Conservation (phyloP, 2,113 vertebrate species). For the Heteronetta atricapilla region DNA sequence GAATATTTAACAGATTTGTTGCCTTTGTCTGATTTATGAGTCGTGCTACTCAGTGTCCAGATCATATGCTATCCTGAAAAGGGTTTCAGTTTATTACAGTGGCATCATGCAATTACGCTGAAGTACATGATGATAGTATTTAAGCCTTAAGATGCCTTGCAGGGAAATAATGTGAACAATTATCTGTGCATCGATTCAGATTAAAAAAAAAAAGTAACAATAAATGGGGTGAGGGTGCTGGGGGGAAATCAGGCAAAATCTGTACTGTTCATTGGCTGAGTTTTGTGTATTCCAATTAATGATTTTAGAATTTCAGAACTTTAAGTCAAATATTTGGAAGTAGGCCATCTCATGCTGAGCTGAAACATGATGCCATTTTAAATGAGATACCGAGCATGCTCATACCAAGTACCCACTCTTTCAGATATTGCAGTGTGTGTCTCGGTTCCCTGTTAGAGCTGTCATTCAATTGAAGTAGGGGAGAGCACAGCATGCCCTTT, state of each 20-base stretch:
- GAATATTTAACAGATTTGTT: not conserved
- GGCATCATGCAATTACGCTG: not conserved
- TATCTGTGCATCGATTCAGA: conserved; percentile 1
- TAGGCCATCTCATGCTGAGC: conserved; percentile 75
- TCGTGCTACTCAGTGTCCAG: not conserved
- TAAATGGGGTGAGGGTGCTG: not conserved
- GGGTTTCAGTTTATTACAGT: conserved; percentile 3
- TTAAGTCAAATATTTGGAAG: no score
- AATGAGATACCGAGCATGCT: conserved; percentile 78
- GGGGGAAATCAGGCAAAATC: not conserved
- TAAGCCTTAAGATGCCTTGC: conserved; percentile 31
- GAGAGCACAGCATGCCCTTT: conserved; percentile 47
- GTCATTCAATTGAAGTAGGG: conserved; percentile 23
- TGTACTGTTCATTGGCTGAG: not conserved
- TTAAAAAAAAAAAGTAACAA: not conserved
- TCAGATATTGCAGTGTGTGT: conserved; percentile 34
- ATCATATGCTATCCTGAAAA: not conserved
- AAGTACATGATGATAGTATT: conserved; percentile 20
- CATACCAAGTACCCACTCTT: conserved; percentile 43
- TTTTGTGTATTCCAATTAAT: conserved; percentile 31
- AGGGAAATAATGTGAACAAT: conserved; percentile 41
- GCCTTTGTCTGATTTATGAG: not conserved
- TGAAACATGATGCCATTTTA: conserved; percentile 67
- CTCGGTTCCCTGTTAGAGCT: conserved; percentile 49
- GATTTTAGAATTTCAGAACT: no score